Conservation (phyloP, 2,797 vertebrate genomes). For the Glossophaga mutica region DNA sequence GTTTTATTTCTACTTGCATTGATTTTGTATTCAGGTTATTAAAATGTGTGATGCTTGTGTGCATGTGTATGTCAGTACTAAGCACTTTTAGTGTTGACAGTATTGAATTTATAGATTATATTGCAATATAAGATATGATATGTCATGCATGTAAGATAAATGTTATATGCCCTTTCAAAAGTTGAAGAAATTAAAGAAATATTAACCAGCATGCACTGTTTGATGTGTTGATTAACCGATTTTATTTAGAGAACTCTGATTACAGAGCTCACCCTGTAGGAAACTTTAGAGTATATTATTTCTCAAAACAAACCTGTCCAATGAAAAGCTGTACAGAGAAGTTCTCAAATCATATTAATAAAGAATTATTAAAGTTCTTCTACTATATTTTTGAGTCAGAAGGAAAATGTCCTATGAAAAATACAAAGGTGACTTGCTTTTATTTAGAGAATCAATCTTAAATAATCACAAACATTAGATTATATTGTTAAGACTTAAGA, state of each 20-base stretch:
- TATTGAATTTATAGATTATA: neutral
- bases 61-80: neutral
- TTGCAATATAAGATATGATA: neutral
- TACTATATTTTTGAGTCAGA: neutral
- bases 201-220: neutral
- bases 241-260: neutral
- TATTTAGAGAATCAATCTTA: neutral
- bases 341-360: neutral
- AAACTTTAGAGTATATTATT: neutral
- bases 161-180: neutral
- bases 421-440: neutral
- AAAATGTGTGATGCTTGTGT: neutral
- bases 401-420: neutral
- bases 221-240: neutral
- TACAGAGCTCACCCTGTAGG: neutral
- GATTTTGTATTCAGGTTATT: neutral
- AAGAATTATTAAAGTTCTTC: neutral
- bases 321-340: neutral
- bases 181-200: neutral
- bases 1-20: neutral
- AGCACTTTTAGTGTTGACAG: fast-evolving
- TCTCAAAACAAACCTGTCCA: neutral
- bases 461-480: neutral
- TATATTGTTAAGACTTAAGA: neutral
- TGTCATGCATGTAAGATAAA: neutral